phyloP scores from a whole-genome alignment of 2,888 invertebrate species.

The Cryptosula pallasiana region DNA sequence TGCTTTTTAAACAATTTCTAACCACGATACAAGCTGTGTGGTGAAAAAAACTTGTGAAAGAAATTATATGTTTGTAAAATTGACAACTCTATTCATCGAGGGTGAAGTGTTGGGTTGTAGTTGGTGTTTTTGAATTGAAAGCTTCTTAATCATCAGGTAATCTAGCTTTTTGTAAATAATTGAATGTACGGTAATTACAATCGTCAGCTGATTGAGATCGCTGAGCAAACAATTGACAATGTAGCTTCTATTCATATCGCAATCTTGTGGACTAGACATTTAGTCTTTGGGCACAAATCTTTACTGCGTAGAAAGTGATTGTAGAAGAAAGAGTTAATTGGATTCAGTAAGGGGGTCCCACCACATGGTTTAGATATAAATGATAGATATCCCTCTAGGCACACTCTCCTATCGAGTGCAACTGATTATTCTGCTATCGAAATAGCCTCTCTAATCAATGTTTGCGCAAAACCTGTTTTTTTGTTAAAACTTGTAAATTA shows the following conservation, averaged over 20 bases:
- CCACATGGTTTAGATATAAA: background rate
- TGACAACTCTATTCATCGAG: background rate
- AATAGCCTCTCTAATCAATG: too few relatives aligned
- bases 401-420: too few relatives aligned
- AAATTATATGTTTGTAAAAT: constrained; percentile 13
- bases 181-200: background rate
- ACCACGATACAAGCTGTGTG: background rate
- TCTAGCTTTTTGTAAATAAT: constrained; percentile 2
- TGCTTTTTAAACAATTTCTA: background rate
- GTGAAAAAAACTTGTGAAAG: constrained; percentile 5
- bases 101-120: background rate
- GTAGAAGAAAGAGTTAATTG: background rate
- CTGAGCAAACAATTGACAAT: constrained; percentile 3
- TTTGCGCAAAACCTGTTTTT: too few relatives aligned
- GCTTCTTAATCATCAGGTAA: too few relatives aligned
- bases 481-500: too few relatives aligned
- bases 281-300: background rate
- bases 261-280: background rate
- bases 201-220: constrained; percentile 10
- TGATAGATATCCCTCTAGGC: too few relatives aligned
- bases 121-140: background rate
- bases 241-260: background rate
- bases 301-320: background rate
- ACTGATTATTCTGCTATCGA: too few relatives aligned
- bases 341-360: background rate